These are phyloP conservation scores for Leptocoma aspasia DNA, from an alignment of 2,113 vertebrate species.

Conservation along the genomic window DNA sequence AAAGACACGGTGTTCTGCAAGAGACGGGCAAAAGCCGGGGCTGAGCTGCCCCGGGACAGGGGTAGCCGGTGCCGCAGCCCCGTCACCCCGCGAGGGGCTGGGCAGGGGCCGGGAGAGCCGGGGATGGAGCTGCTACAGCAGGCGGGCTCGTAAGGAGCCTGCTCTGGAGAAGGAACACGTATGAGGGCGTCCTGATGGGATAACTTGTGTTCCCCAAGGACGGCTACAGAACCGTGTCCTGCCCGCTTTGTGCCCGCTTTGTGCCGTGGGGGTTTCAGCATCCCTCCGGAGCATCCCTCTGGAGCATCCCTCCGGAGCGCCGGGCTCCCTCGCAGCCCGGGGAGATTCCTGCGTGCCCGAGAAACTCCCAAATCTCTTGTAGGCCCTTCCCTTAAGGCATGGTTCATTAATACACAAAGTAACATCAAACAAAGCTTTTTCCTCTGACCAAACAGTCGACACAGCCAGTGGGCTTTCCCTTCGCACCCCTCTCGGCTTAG, in stretches of 20 bases:
- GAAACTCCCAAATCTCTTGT: background rate
- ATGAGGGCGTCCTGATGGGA: fast-evolving
- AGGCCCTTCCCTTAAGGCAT: background rate
- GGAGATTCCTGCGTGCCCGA: background rate
- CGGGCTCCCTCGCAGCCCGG: background rate
- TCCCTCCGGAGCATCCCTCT: background rate
- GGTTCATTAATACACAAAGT: slow-evolving; percentile 7
- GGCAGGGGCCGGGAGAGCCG: background rate
- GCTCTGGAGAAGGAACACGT: background rate
- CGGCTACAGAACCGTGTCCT: background rate
- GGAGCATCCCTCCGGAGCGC: background rate
- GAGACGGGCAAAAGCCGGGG: background rate
- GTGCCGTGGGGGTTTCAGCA: background rate
- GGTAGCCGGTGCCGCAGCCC: fast-evolving
- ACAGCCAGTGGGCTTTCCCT: background rate
- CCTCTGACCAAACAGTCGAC: background rate
- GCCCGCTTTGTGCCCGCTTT: background rate
- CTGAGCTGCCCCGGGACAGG: background rate
- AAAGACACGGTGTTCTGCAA: fast-evolving
- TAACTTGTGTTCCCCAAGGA: background rate
- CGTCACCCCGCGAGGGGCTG: background rate
- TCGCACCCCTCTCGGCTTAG: background rate
- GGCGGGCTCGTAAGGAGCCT: background rate
- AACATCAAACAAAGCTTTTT: background rate
- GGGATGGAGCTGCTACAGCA: background rate